phyloP scores from a whole-genome alignment of 2,113 vertebrate genomes.

The Gallinago jamesoni region DNA sequence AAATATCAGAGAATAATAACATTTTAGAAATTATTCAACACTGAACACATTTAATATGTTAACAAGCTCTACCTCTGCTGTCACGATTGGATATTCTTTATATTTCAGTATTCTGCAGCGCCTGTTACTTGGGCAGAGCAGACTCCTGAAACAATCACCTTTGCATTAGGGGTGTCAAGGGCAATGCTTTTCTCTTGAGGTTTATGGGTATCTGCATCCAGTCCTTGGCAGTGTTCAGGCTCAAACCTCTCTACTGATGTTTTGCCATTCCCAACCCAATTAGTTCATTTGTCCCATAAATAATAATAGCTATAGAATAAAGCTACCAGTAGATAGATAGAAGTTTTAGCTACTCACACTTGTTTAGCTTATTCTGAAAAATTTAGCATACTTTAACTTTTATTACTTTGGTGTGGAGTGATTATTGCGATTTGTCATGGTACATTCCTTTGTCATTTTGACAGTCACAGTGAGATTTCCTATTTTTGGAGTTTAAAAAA shows the following conservation, averaged over 20 bases:
- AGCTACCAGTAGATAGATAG: neutral
- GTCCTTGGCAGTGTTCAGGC: neutral
- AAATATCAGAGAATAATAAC: neutral
- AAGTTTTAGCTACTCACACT: neutral
- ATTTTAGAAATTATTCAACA: neutral
- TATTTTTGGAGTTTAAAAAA: neutral
- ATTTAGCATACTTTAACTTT: neutral
- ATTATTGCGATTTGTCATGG: neutral
- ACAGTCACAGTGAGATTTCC: neutral
- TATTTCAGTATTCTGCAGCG: neutral
- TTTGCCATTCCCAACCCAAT: neutral
- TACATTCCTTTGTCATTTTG: neutral
- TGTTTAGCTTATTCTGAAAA: neutral
- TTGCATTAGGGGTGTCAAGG: neutral
- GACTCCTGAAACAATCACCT: neutral
- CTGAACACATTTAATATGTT: neutral
- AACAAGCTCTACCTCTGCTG: neutral
- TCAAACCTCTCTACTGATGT: neutral
- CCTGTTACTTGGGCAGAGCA: neutral
- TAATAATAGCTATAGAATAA: neutral
- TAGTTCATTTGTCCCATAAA: neutral
- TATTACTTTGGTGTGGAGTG: neutral
- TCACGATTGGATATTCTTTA: neutral
- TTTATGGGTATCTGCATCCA: neutral
- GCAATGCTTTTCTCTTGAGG: neutral